These are phyloP conservation scores for Parnassius glacialis DNA, from an alignment of 2,888 invertebrate genomes.

Conservation along the genomic window DNA sequence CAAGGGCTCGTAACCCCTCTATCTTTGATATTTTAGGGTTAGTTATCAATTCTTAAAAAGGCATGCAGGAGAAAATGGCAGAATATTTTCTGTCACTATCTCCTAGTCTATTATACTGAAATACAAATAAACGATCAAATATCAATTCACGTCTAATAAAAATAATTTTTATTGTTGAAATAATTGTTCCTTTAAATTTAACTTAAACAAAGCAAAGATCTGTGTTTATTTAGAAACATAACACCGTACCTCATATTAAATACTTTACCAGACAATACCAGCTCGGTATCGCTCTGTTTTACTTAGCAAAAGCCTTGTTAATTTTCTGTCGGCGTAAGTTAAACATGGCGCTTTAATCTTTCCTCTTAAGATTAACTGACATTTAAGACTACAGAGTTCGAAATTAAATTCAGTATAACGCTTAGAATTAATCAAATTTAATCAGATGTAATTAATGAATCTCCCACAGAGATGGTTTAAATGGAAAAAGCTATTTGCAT, in stretches of 20 bases:
- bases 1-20: no score
- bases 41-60: no score
- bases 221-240: constrained; percentile 3
- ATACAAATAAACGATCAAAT: no score
- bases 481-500: constrained; percentile 26
- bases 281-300: constrained; percentile 17
- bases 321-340: constrained; percentile 25
- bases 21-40: no score
- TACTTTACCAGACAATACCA: constrained; percentile 21
- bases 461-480: constrained; percentile 20
- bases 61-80: no score
- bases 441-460: constrained; percentile 26
- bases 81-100: no score
- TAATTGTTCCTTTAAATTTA: constrained; percentile 2
- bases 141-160: no score
- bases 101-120: no score
- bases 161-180: background rate
- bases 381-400: constrained; percentile 23
- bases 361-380: constrained; percentile 23
- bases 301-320: constrained; percentile 23
- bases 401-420: constrained; percentile 25
- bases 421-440: constrained; percentile 27
- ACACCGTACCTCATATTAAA: constrained; percentile 15
- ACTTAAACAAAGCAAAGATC: background rate
- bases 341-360: constrained; percentile 26